phyloP scores from a whole-genome alignment of 2,113 vertebrate genomes.

The Nothoprocta perdicaria region DNA sequence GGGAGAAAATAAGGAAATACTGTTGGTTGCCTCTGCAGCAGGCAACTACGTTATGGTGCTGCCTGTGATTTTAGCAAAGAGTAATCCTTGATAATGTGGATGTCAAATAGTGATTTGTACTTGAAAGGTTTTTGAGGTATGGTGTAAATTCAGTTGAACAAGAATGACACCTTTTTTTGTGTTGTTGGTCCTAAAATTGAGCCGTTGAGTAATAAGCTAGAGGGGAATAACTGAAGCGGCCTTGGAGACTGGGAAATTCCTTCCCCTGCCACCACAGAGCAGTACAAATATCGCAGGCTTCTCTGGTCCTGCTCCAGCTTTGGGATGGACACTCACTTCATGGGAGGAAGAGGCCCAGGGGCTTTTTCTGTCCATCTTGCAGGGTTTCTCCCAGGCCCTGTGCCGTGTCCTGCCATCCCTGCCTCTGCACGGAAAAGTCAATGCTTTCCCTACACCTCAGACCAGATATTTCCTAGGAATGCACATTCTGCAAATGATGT shows the following conservation, averaged over 20 bases:
- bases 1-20: not conserved
- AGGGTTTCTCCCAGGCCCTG: not conserved
- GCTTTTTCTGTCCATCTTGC: not conserved
- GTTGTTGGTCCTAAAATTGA: not conserved
- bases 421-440: not conserved
- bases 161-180: not conserved
- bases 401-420: not conserved
- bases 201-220: not conserved
- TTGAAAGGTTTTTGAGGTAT: not conserved
- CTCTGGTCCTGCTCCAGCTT: constrained; percentile 30
- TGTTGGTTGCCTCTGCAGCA: not conserved
- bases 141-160: not conserved
- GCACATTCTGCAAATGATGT: not conserved
- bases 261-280: constrained; percentile 29
- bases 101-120: not conserved
- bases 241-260: constrained; percentile 51
- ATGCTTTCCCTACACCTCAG: constrained; percentile 7
- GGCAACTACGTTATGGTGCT: not conserved
- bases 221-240: not conserved
- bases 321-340: not conserved
- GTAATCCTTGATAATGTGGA: not conserved
- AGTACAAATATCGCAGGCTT: constrained; percentile 17
- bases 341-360: not conserved
- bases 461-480: not conserved
- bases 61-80: rapidly evolving